Evolutionary conservation across 2,113 vertebrate genomes (phyloP).

Genomic region (Sylvietta virens): DNA sequence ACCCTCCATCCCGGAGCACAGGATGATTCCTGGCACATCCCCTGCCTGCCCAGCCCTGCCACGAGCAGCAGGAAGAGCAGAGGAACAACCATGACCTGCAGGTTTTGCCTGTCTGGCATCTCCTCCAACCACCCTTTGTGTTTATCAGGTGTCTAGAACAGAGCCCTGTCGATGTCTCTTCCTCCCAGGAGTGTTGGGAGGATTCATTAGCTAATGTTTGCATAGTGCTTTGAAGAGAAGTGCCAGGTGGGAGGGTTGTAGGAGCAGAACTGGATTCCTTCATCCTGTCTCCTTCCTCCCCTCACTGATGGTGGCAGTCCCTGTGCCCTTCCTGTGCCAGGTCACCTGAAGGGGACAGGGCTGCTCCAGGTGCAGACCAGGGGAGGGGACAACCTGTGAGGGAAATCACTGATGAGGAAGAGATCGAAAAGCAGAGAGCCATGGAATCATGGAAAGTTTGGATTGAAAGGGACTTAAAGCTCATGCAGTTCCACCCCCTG

Average conservation of each 20-base stretch:
- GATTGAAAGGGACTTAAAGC: not conserved
- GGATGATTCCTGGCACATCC: not conserved
- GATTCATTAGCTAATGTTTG: slow-evolving; percentile 17
- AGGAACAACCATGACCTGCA: not conserved
- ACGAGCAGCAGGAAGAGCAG: not conserved
- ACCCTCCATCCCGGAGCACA: not conserved
- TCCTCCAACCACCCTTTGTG: not conserved
- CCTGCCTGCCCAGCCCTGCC: not conserved
- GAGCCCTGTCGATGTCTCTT: not conserved
- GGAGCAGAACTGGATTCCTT: not conserved
- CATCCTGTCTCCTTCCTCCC: not conserved
- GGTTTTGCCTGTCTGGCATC: not conserved
- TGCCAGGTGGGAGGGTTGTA: not conserved
- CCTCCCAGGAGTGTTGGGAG: not conserved
- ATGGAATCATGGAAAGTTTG: not conserved
- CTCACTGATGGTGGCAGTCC: not conserved
- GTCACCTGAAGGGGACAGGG: not conserved
- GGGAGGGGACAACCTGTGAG: not conserved
- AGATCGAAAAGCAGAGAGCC: not conserved
- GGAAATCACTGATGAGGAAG: not conserved
- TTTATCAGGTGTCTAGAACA: not conserved
- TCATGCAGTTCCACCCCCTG: not conserved
- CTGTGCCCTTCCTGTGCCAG: not conserved
- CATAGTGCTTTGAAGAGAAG: not conserved
- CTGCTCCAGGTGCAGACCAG: not conserved